These are phyloP conservation scores for Sparus aurata DNA, from an alignment of 2,797 vertebrate species.

Conservation along the genomic window DNA sequence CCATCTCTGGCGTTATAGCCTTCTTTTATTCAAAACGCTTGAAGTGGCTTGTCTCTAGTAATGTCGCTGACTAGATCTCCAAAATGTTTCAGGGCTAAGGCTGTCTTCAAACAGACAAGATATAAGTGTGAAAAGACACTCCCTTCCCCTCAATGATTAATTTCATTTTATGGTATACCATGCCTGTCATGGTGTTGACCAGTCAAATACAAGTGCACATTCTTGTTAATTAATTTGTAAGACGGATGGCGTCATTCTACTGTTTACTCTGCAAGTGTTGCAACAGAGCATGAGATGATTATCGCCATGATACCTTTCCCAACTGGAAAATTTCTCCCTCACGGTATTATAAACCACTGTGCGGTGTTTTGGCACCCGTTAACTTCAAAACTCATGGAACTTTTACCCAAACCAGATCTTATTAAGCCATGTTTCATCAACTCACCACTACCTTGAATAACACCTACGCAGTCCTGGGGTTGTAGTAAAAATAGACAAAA, in stretches of 20 bases:
- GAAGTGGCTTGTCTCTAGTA: too few relatives aligned
- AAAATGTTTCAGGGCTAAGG: neutral
- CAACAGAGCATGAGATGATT: neutral
- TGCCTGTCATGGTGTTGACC: neutral
- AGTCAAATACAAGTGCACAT: neutral
- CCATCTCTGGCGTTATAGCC: too few relatives aligned
- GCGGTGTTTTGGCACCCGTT: conserved; percentile 9
- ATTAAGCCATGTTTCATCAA: conserved; percentile 22
- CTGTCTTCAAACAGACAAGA: neutral
- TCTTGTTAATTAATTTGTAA: neutral
- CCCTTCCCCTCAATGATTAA: neutral
- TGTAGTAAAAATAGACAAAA: conserved; percentile 41
- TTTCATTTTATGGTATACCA: neutral
- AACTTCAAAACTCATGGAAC: conserved; percentile 1
- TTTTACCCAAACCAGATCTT: conserved; percentile 3
- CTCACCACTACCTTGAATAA: conserved; percentile 19
- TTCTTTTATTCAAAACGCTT: too few relatives aligned
- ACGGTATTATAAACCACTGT: conserved; percentile 6
- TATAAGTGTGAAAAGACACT: neutral
- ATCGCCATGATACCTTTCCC: neutral
- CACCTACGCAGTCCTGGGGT: conserved; percentile 8
- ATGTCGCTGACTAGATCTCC: too few relatives aligned
- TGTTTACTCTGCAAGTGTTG: neutral
- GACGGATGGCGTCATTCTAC: neutral
- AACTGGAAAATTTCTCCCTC: conserved; percentile 10